Conservation (phyloP, 2,888 invertebrate genomes). For the Congeria kusceri region DNA sequence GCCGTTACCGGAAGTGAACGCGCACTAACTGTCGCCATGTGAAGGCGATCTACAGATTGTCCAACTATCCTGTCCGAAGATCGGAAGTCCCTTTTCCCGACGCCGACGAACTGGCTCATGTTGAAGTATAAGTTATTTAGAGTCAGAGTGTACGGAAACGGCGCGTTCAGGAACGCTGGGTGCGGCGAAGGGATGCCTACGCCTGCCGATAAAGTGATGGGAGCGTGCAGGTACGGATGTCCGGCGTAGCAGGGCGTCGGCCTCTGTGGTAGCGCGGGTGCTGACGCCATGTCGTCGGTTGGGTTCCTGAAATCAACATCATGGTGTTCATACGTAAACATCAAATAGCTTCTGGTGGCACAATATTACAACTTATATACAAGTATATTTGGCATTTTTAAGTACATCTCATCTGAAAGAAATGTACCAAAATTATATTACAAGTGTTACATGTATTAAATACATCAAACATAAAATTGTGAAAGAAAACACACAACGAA, state of each 20-base stretch:
- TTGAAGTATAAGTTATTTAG: slow-evolving; percentile 17
- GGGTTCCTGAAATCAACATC: too few relatives aligned
- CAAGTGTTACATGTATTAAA: too few relatives aligned
- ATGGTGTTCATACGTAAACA: too few relatives aligned
- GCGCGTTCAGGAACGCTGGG: neutral
- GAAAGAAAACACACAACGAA: too few relatives aligned
- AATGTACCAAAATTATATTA: too few relatives aligned
- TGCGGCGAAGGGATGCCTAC: neutral
- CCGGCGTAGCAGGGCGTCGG: neutral
- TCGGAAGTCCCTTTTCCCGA: neutral
- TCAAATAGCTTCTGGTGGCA: too few relatives aligned
- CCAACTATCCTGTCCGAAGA: neutral
- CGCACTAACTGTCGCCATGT: neutral
- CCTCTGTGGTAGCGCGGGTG: neutral
- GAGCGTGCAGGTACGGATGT: too few relatives aligned
- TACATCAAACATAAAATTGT: too few relatives aligned
- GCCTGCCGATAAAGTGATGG: neutral
- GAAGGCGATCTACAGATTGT: slow-evolving; percentile 12
- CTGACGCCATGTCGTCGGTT: neutral
- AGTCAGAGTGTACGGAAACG: slow-evolving; percentile 18
- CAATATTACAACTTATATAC: too few relatives aligned
- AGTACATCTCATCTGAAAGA: too few relatives aligned
- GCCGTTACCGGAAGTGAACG: too few relatives aligned
- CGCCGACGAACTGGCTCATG: neutral
- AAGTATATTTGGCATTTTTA: too few relatives aligned